Conservation (phyloP, 2,113 vertebrate genomes). For the Chaetorhynchus papuensis region DNA sequence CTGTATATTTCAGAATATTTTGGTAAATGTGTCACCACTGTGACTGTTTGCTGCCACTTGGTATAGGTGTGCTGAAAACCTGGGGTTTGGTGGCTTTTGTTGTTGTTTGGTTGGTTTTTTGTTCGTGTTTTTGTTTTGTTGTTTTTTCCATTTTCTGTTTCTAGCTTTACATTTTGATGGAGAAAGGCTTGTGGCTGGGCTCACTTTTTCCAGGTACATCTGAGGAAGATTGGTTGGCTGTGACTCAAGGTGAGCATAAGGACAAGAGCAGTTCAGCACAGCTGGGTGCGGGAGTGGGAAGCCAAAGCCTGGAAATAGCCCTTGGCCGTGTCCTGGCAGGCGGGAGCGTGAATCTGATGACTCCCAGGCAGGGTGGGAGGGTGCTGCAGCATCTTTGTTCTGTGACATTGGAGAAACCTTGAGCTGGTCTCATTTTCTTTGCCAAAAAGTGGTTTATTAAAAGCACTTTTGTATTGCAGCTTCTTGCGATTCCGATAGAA, state of each 20-base stretch:
- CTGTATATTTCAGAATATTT: background rate
- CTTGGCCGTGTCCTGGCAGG: constrained; percentile 36
- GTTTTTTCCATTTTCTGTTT: background rate
- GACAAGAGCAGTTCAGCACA: constrained; percentile 41
- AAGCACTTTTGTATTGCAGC: background rate
- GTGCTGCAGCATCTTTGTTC: background rate
- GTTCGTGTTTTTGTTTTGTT: rapidly evolving
- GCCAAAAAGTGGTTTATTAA: background rate
- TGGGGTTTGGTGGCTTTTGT: background rate
- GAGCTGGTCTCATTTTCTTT: background rate
- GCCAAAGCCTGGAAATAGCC: constrained; percentile 45
- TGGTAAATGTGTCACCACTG: background rate
- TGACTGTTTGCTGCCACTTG: background rate
- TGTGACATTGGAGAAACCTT: constrained; percentile 55
- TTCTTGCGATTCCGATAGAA: background rate
- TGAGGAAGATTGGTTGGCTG: background rate
- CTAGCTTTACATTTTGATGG: background rate
- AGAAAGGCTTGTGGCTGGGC: background rate
- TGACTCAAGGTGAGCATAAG: constrained; percentile 30
- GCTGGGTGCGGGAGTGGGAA: background rate
- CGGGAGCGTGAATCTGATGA: background rate
- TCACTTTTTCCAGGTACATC: background rate
- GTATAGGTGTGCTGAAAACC: background rate
- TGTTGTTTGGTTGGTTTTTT: background rate
- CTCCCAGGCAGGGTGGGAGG: background rate